Evolutionary conservation across 2,113 vertebrate species (phyloP).

Genomic region (Barbus barbus): DNA sequence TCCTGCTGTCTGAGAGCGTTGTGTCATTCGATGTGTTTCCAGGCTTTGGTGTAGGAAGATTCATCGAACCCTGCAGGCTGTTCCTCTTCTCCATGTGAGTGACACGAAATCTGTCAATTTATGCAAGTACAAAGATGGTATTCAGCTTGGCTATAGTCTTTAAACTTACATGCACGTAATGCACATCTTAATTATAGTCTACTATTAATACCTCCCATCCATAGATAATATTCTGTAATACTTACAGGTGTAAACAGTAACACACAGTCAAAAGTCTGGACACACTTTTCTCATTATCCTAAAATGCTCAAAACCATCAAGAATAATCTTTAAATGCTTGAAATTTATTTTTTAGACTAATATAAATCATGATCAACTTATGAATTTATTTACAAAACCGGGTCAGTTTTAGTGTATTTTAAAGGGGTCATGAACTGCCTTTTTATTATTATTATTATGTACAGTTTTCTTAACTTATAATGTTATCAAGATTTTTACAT

Average conservation of each 20-base stretch:
- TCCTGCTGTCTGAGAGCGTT: slow-evolving; percentile 61
- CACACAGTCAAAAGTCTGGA: not conserved
- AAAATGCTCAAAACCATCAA: not conserved
- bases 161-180: not conserved
- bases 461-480: too few species aligned
- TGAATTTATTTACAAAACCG: not conserved
- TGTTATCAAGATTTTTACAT: too few species aligned
- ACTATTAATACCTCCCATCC: not conserved
- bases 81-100: slow-evolving; percentile 87
- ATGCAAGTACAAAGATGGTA: not conserved
- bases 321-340: not conserved
- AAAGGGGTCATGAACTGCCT: too few species aligned
- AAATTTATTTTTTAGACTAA: not conserved
- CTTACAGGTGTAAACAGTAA: not conserved
- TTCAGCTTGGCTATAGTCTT: not conserved
- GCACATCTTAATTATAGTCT: not conserved
- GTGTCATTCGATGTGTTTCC: slow-evolving; percentile 64
- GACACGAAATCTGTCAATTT: slow-evolving; percentile 82
- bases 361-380: not conserved
- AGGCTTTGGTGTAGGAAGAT: slow-evolving; percentile 57
- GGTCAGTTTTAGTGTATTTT: not conserved
- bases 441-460: too few species aligned
- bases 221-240: not conserved
- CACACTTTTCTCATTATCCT: not conserved
- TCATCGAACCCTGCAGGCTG: slow-evolving; percentile 71